Base-by-base conservation (phyloP, 23 tunicate genomes). In the Halocynthia roretzi region DNA sequence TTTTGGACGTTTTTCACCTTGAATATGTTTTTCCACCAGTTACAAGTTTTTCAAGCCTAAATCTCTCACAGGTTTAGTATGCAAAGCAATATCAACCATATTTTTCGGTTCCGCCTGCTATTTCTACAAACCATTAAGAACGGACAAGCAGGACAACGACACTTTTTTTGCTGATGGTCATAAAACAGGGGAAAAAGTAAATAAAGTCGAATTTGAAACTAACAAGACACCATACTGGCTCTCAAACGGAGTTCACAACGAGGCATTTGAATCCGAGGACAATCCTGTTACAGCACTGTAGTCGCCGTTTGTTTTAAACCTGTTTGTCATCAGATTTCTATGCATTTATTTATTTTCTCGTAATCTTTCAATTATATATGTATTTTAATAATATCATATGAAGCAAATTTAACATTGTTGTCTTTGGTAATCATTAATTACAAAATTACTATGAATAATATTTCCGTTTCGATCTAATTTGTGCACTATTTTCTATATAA, bases 101-200 rank as follows among this genome's bases (percentile, higher is more conserved):
- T 78, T 88, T 21, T 88, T 75, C 62, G 62, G 40, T 20, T 56
- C 51, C 15, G 86, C 95, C 6, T 62, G 54, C 22, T 88, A 70
- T 52, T 83, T 88, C 31, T 88, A 88, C 81, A 88, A 82, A 61
- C 87, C 95, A 8, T 72, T 82, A 55, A 56, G 61, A 19, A 11
- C 53, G 8, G 20, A 5, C 54, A 53, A 67, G 8, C 54, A 67
- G 7, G 64, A 21, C 6, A 52, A 54, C 20, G 83, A 65, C 10
- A 56, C 56, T 5, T 49, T 61, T 22, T 50, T 57, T 8, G 60
- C 44, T n/a, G 70, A 65, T 65, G 70, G 31, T 15, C 64, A 66
- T 11, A 53, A 75, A 75, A 72, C 61, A 9, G 62, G 60, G 23
- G 61, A 54, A 40, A 61, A 54, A 18, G 61, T 50, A 50, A 31